Base-by-base conservation (phyloP, 2,113 vertebrate species). In the Eulemur macaco region DNA sequence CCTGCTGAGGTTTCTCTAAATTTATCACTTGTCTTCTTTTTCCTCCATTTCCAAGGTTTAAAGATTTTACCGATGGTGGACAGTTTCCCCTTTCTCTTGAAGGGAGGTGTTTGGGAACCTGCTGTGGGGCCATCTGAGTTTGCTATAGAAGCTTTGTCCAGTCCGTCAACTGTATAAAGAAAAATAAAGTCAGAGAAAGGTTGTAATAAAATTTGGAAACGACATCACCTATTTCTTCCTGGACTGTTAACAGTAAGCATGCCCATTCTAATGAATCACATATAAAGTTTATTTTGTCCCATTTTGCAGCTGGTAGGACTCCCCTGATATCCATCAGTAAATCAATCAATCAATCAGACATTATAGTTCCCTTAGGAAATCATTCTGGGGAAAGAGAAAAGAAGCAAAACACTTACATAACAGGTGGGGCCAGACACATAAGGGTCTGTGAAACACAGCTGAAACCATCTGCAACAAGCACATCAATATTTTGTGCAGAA, bases 31-130 rank as follows among this genome's bases (percentile, higher is more conserved):
- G 99, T 99, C 98, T 99, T 99, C 99, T 99, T 99, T 98, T 99
- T 99, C 95, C 99, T 98, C 99, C 99, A 99, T 98, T 99, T 99
- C 99, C 99, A 99, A 74, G 99, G 99, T 98, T 99, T 99, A 98
- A 99, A 99, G 93, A 99, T 99, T 98, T 99, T 99, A 21, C 99
- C 99, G 31, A 99, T 98, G 68, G 99, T 99, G 4, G 99, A 99
- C 76, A 99, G 99, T 96, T 99, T 99, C 74, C 99, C 99, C 97
- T 99, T 99, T 95, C 99, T 99, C 98, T 99, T 99, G 98, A 99
- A 99, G 69, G 99, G 99, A 11, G 99, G 98, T 37, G 99, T 99
- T 97, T 99, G 99, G 94, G 99, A 98, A 89, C 99, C 99, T 94
- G 99, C 98, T 52, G 99, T 98, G 69, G 98, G 99, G 97, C 99